phyloP scores from a whole-genome alignment of 2,888 invertebrate genomes.

The Campopleginae sp. region DNA sequence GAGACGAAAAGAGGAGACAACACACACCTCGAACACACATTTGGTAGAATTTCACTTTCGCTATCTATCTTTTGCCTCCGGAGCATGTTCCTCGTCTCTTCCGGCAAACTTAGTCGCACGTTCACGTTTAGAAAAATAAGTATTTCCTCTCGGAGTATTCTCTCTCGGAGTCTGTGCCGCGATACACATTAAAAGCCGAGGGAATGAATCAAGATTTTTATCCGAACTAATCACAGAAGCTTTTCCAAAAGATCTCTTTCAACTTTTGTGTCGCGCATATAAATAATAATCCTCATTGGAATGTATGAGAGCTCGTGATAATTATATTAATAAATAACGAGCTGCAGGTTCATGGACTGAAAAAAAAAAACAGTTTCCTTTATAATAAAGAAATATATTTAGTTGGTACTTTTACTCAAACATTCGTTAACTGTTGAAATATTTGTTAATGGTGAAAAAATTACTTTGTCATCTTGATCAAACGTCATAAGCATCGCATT shows the following conservation, averaged over 20 bases:
- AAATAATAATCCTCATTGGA: not conserved
- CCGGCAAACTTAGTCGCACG: constrained; percentile 13
- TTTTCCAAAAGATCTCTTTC: not conserved
- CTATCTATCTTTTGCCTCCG: constrained; percentile 27
- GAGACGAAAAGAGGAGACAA: constrained; percentile 49
- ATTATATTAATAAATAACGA: not conserved
- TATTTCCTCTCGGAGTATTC: constrained; percentile 29
- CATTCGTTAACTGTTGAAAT: too few relatives aligned
- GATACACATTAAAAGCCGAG: constrained; percentile 32
- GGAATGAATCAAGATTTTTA: constrained; percentile 78
- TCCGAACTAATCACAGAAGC: constrained; percentile 75
- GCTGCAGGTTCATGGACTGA: too few relatives aligned
- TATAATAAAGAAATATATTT: too few relatives aligned
- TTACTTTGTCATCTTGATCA: too few relatives aligned
- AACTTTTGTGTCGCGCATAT: not conserved
- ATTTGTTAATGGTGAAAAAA: too few relatives aligned
- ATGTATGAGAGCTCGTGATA: not conserved
- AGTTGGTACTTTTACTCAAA: too few relatives aligned
- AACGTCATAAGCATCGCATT: too few relatives aligned
- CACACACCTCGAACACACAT: constrained; percentile 36
- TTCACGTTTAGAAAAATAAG: not conserved
- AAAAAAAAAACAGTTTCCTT: too few relatives aligned
- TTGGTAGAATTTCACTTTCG: constrained; percentile 53
- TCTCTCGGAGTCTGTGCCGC: too few relatives aligned
- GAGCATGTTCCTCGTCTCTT: constrained; percentile 22